Conservation (phyloP, 2,797 vertebrate genomes). For the Rhabdomys pumilio region DNA sequence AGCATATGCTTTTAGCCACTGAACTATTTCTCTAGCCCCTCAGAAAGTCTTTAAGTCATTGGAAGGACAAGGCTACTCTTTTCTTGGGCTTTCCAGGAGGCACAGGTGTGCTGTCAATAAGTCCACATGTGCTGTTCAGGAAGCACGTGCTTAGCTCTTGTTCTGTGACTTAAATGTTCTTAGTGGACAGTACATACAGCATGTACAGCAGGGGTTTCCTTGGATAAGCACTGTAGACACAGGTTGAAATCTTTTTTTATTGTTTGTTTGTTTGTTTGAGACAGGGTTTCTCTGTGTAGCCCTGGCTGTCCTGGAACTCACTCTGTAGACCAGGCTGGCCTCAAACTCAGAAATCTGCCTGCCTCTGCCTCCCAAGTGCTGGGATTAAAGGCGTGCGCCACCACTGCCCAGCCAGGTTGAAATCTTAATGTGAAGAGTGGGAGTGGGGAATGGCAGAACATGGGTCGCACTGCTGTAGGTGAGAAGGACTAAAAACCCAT, state of each 20-base stretch:
- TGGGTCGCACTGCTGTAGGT: neutral
- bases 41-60: neutral
- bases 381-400: too few species aligned
- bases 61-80: accelerated
- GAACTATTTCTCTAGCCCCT: neutral
- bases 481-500: neutral
- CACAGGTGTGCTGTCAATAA: neutral
- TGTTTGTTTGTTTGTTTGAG: too few species aligned
- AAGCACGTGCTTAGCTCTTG: neutral
- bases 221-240: neutral
- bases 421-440: slow-evolving; percentile 31
- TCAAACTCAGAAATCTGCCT: too few species aligned
- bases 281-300: too few species aligned
- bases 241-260: neutral
- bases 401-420: neutral
- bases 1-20: neutral
- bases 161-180: slow-evolving; percentile 41
- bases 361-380: too few species aligned
- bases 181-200: neutral
- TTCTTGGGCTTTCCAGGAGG: neutral
- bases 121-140: neutral
- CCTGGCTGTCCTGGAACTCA: too few species aligned
- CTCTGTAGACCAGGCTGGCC: too few species aligned
- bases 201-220: neutral
- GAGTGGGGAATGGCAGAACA: neutral